A percentile compares a stretch with the other conserved stretches of the same genome.
Conservation (phyloP, 1,140 invertebrate genomes). For the Trinorchestia longiramus region DNA sequence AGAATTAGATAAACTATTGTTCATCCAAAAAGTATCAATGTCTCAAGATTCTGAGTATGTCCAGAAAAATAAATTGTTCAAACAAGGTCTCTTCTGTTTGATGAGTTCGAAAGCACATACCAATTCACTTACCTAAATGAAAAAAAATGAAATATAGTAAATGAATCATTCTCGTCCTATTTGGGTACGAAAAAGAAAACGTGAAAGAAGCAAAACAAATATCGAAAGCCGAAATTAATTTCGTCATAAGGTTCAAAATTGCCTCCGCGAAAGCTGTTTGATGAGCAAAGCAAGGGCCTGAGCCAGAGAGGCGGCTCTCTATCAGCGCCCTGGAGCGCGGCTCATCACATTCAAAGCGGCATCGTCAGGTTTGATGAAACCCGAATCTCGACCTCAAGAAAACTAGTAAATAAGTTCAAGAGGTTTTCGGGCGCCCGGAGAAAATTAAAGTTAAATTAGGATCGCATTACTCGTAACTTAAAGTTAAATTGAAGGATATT, state of each 20-base stretch:
- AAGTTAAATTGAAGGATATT: constrained; percentile 25
- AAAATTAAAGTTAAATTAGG: constrained; percentile 35
- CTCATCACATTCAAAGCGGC: background rate
- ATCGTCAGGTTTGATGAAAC: background rate
- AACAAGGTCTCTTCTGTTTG: background rate
- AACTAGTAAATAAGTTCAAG: background rate
- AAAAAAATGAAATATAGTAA: background rate
- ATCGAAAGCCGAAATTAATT: background rate
- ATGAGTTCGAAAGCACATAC: background rate
- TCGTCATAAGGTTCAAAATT: background rate
- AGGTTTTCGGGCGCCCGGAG: background rate
- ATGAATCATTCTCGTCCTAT: background rate
- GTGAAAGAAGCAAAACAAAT: background rate
- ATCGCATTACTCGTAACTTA: background rate
- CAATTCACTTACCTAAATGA: background rate
- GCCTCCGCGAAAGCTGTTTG: background rate
- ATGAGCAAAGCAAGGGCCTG: background rate
- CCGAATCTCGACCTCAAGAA: background rate
- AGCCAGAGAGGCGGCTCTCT: background rate
- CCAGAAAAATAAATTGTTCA: no score
- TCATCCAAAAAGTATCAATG: no score
- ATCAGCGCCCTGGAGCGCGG: background rate
- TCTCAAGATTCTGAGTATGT: no score
- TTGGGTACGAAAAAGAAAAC: background rate
- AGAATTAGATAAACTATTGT: no score